Base-by-base conservation (phyloP, 1,140 invertebrate genomes). In the Ostrea denselamellosa region DNA sequence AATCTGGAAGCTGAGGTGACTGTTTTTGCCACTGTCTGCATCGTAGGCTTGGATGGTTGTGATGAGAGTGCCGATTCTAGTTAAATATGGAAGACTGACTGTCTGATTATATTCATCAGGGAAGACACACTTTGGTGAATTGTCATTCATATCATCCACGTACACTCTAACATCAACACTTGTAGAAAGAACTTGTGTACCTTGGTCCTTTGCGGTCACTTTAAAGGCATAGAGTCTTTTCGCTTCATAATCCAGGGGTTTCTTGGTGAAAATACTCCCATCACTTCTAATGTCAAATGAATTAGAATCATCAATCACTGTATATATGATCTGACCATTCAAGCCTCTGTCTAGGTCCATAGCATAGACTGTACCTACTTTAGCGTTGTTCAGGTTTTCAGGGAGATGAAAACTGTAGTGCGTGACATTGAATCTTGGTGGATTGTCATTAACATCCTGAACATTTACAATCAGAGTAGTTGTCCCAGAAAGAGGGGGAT, bases 371-470 rank as follows among this genome's bases (percentile, higher is more conserved):
- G 97, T 97, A 0, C 99, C 97, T 88, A 96, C 97, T 22, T 97
- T 97, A 0, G 97, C 97, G 84, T 97, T 97, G 8, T 97, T 96
- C 22, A 88, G 68, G 68, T 94, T 92, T 86, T 92, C 92, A 12
- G 89, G 56, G 0, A 94, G 85, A 86, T 91, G 86, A 83, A 93
- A 92, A 28, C 87, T 83, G 71, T 94, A 91, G 17, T 82, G 93
- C 0, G 87, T 90, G 0, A 96, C 94, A 86, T 97, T 97, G 93
- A 99, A 98, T 10, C 96, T 95, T 0, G 99, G 99, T 0, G 97
- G 93, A 95, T 99, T 98, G 94, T 99, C 98, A 94, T 99, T 99
- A 0, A 97, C 96, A 94, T 99, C 98, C n/a, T 97, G 95, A 44
- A 99, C 97, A 92, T 97, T 96, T 51, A 99, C 97, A 92, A 97